Base-by-base conservation (phyloP, 2,888 invertebrate genomes). In the Sarcophaga carnaria region DNA sequence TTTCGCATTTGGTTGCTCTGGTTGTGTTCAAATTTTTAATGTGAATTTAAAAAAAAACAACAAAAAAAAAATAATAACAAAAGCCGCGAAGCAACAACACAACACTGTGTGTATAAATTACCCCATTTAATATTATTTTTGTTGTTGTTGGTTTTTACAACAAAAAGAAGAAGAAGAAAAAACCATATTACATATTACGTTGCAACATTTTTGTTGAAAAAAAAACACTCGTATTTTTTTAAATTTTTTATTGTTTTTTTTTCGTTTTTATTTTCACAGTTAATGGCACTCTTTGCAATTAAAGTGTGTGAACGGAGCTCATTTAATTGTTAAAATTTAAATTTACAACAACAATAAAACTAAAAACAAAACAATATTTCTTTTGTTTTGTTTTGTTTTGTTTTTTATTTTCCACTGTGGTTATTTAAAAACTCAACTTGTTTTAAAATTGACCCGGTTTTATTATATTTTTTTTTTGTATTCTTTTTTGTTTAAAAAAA, bases 241-340 rank as follows among this genome's bases (percentile, higher is more conserved):
- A 37, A 6, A 37, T 8, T 37, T 37, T 37, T 37, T 37, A 37
- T 37, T 37, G 37, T n/a, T 49, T 49, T 14, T 14, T n/a, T 22
- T 77, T 60, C 60, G 22, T 17, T 70, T 72, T 49, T 74, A 27
- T 63, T 63, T 47, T 66, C 64, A 25, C 63, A 27, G 20, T 67
- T 76, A 66, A 59, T 66, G 76, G 12, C 37, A 69, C 54, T 63
- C 27, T 27, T 81, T 81, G 69, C 70, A 81, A 76, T 69, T 66
- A 63, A 82, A 12, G 54, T 83, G 82, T 83, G 82, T 77, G 82
- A 83, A 77, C 72, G 72, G 82, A 78, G 66, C 82, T 83, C 66
- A 83, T 77, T 83, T 77, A 67, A 83, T 60, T 71, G 76, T 59
- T 60, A 11, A 22, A 54, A 47, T 67, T 59, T 60, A 62, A 69